Evolutionary conservation across 2,888 invertebrate species (phyloP).

Genomic region (Sinotaia quadrata): DNA sequence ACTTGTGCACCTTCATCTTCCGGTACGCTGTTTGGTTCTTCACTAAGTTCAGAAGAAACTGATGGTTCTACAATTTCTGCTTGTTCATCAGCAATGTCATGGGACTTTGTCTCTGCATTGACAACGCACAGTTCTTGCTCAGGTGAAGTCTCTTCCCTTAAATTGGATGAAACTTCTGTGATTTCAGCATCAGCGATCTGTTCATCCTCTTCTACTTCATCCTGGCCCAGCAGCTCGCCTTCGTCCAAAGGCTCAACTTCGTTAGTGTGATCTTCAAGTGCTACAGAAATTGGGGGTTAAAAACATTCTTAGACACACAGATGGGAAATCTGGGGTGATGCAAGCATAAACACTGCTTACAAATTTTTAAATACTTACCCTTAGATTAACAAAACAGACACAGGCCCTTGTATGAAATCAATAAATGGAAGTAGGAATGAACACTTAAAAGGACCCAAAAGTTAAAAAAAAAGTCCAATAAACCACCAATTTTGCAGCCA

Average conservation of each 20-base stretch:
- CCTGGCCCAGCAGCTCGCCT: constrained; percentile 9
- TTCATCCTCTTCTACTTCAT: constrained; percentile 21
- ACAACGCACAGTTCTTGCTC: neutral
- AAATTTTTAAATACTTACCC: constrained; percentile 20
- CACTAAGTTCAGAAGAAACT: neutral
- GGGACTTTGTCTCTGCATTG: no score
- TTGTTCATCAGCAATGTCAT: neutral
- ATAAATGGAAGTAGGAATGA: no score
- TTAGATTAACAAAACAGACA: neutral
- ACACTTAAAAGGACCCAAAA: neutral
- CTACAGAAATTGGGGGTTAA: constrained; percentile 26
- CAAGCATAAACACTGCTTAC: constrained; percentile 13
- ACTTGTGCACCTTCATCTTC: neutral
- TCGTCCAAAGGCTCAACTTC: constrained; percentile 23
- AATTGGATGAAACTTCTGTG: constrained; percentile 5
- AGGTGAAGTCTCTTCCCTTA: neutral
- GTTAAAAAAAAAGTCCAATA: no score
- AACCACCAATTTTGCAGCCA: no score
- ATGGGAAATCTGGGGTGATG: constrained; percentile 4
- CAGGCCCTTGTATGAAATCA: no score
- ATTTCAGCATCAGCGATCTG: neutral
- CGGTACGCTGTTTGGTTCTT: neutral
- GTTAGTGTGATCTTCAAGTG: constrained; percentile 5
- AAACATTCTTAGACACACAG: constrained; percentile 15
- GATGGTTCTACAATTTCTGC: constrained; percentile 15